Evolutionary conservation across 2,888 invertebrate species (phyloP), one percentile per base, ranked within the genome.

Genomic region (Hirtodrosophila duncani): DNA sequence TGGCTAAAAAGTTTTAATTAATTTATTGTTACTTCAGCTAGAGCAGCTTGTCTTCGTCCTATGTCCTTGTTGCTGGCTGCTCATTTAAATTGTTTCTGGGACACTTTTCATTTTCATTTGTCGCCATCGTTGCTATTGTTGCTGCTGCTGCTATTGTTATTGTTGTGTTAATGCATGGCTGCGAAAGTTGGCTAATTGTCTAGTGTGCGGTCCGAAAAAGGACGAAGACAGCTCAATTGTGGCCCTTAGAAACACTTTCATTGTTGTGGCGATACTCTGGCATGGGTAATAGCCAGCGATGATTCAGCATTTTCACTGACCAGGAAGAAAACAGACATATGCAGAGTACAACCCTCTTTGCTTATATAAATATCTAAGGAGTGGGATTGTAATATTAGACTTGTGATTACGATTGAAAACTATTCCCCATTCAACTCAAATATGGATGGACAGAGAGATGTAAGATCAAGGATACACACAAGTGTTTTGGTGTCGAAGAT

Each of bases 1-100:
- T 81, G 79, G 79, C 74, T 69, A 81, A 75, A 75, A 78, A 79
- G 75, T 77, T 77, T 81, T 77, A 77, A 77, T 77, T 77, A 77
- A 77, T 77, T 77, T 77, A 77, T 77, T 77, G 75, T 81, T 81
- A 74, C 75, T 77, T 81, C 61, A 60, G 80, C 55, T 67, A 42
- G 44, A 61, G 51, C 61, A 53, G 70, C 58, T 70, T 59, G 56
- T 45, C 30, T 41, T 44, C 45, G 33, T 58, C 62, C 51, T 48
- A 48, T 23, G 33, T 38, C 34, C 30, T 29, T 4, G 13, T 18
- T 31, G 6, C 18, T 24, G 51, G 50, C 60, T 67, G 58, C 71
- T 72, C 80, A 72, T 72, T 80, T 72, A 77, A 72, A 72, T 72
- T 71, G 67, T 61, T 51, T 23, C 21, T 33, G 29, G 51, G 46